phyloP scores from a whole-genome alignment of 2,888 invertebrate species.

The Carpatolechia fugitivella region DNA sequence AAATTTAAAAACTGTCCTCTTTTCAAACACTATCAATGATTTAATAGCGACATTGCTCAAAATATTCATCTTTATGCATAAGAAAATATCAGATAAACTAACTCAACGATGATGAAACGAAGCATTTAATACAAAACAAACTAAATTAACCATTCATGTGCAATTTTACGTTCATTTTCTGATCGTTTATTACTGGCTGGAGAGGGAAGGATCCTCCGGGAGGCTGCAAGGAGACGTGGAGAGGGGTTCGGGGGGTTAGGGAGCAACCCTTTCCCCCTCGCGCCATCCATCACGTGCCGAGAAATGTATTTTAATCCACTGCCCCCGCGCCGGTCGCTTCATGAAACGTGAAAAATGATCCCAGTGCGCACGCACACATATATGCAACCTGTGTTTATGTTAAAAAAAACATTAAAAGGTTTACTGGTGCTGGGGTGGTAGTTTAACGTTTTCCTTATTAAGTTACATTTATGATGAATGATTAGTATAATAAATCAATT shows the following conservation, averaged over 20 bases:
- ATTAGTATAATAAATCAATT: background rate
- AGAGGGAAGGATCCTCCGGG: background rate
- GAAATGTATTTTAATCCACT: conserved; percentile 79
- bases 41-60: no score
- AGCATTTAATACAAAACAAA: conserved; percentile 12
- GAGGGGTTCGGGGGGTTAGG: conserved; percentile 25
- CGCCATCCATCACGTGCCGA: conserved; percentile 68
- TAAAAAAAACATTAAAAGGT: conserved; percentile 17
- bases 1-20: no score
- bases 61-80: no score
- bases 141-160: conserved; percentile 52
- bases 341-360: conserved; percentile 79
- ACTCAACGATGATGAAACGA: no score
- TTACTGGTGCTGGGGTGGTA: conserved; percentile 24
- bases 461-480: background rate
- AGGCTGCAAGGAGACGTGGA: background rate
- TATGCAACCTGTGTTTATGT: conserved; percentile 15
- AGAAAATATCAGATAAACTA: no score
- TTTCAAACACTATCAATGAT: no score
- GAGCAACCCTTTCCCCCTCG: conserved; percentile 62
- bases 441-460: background rate
- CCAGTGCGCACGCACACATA: conserved; percentile 39
- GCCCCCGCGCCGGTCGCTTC: conserved; percentile 66
- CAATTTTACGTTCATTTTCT: conserved; percentile 37
- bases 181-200: conserved; percentile 37